Evolutionary conservation across 92 coral and sea anemone species (phyloP).

Genomic region (Paramuricea clavata): DNA sequence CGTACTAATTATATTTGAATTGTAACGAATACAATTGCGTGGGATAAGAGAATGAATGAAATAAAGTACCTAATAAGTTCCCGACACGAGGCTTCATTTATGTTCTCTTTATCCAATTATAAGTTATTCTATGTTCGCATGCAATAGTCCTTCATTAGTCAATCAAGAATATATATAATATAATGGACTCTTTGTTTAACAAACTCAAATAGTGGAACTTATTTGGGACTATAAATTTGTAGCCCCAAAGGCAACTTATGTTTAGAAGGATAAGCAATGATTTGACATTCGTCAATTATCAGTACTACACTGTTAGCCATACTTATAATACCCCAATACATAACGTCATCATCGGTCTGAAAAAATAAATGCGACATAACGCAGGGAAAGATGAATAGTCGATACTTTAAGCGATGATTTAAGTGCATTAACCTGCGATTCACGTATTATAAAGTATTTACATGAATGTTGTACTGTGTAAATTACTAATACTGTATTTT

Average conservation of each 20-base stretch:
- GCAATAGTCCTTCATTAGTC: too few relatives aligned
- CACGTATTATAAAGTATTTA: neutral
- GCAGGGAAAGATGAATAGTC: neutral
- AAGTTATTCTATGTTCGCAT: too few relatives aligned
- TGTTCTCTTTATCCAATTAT: neutral
- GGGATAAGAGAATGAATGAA: neutral
- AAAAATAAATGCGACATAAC: neutral
- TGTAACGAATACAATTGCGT: neutral
- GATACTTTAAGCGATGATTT: neutral
- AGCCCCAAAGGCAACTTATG: neutral
- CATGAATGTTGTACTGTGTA: too few relatives aligned
- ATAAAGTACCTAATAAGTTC: neutral
- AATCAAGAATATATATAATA: too few relatives aligned
- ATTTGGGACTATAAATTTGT: neutral
- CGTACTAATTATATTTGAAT: neutral
- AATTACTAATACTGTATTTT: too few relatives aligned
- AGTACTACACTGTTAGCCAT: neutral
- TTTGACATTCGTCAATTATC: slow-evolving; percentile 23
- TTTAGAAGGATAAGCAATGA: neutral
- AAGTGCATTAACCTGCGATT: neutral
- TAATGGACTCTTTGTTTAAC: neutral
- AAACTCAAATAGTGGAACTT: neutral
- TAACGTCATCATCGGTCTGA: neutral
- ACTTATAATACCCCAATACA: neutral
- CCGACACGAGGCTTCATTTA: neutral